Evolutionary conservation across 2,797 vertebrate species (phyloP).

Genomic region (Lutra lutra): DNA sequence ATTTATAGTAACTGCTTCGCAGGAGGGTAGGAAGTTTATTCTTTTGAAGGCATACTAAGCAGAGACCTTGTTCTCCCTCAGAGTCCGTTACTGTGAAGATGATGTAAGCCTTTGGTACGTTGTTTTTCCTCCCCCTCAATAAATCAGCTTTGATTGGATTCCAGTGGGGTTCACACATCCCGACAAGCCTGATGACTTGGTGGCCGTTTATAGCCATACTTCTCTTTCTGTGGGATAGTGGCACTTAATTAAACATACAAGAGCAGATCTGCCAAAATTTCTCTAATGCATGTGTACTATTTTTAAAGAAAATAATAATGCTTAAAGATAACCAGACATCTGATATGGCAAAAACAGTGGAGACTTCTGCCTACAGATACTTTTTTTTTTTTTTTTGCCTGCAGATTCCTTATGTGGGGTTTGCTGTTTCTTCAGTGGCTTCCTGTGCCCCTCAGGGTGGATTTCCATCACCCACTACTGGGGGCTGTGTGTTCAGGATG

Average conservation of each 20-base stretch:
- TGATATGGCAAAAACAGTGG: neutral
- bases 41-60: neutral
- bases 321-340: neutral
- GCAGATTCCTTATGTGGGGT: fast-evolving
- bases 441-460: fast-evolving
- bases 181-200: fast-evolving
- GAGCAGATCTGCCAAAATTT: neutral
- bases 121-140: neutral
- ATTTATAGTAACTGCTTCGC: neutral
- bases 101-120: neutral
- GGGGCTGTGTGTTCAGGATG: neutral
- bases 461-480: neutral
- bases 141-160: neutral
- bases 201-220: fast-evolving
- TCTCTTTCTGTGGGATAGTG: neutral
- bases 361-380: too few relatives aligned
- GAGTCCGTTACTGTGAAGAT: neutral
- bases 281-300: fast-evolving
- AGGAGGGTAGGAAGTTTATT: slow-evolving; percentile 10
- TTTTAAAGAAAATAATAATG: neutral
- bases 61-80: neutral
- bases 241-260: neutral
- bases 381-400: too few relatives aligned
- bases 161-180: neutral
- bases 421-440: fast-evolving